Conservation (phyloP, 2,113 vertebrate species). For the Reinhardtius hippoglossoides region DNA sequence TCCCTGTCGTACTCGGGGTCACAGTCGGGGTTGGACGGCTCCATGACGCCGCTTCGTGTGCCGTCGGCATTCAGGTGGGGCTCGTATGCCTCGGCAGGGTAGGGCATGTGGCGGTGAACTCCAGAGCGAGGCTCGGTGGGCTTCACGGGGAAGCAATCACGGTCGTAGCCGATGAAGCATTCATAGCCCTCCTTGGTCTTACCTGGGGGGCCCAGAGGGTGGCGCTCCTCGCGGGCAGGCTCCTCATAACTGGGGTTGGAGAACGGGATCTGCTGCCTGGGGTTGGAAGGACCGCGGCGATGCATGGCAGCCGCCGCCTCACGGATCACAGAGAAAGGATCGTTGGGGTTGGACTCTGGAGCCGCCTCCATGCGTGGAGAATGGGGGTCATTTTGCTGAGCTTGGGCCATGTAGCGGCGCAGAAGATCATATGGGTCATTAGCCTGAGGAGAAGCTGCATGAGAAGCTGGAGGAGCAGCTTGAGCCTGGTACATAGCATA, state of each 20-base stretch:
- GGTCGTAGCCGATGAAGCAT: slow-evolving; percentile 84
- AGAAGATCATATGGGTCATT: slow-evolving; percentile 63
- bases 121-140: slow-evolving; percentile 58
- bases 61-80: slow-evolving; percentile 79
- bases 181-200: slow-evolving; percentile 86
- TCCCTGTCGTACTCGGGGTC: slow-evolving; percentile 83
- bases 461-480: slow-evolving; percentile 37
- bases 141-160: slow-evolving; percentile 78
- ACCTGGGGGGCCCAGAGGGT: slow-evolving; percentile 80
- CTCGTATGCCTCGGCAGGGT: slow-evolving; percentile 74
- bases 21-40: slow-evolving; percentile 81
- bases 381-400: slow-evolving; percentile 54
- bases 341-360: slow-evolving; percentile 62
- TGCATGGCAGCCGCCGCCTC: slow-evolving; percentile 56
- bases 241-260: slow-evolving; percentile 58
- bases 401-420: slow-evolving; percentile 64
- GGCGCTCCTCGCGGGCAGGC: slow-evolving; percentile 65
- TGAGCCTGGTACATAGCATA: slow-evolving; percentile 70
- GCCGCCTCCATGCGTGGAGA: slow-evolving; percentile 49
- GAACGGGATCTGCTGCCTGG: slow-evolving; percentile 60
- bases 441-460: too few species aligned
- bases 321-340: slow-evolving; percentile 62
- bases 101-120: slow-evolving; percentile 54
- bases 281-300: slow-evolving; percentile 26
- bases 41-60: slow-evolving; percentile 72